Base-by-base conservation (phyloP, 2,113 vertebrate genomes). In the Erpornis zantholeuca region DNA sequence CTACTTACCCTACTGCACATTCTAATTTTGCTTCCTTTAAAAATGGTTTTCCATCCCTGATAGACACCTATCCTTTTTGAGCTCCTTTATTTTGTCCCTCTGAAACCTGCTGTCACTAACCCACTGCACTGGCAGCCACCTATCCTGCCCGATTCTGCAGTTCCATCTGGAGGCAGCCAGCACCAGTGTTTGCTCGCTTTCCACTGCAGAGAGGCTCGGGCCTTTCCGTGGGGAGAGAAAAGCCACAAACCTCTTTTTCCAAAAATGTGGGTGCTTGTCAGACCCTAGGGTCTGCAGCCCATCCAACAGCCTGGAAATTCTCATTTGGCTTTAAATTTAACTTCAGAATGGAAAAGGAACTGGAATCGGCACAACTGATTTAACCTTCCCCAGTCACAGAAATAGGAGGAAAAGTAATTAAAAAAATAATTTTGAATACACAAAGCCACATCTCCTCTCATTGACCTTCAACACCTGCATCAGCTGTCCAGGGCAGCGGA, bases 21-120 rank as follows among this genome's bases (percentile, higher is more conserved):
- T 79, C 82, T 89, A 79, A 97, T 98, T 97, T 97, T 94, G 95
- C 97, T 97, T 69, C 82, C 36, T 22, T 81, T 88, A 52, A 77
- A 90, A 96, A 91, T 15, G 90, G 84, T 36, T 88, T 94, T 96
- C 91, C 75, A 85, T 25, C 81, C 76, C 50, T 78, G 82, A 75
- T 1, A 86, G 91, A 94, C 38, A 47, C 66, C 70, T 78, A 66
- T 88, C 65, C 82, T 61, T 40, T 61, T 42, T 15, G 61, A 71
- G 49, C 68, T 69, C 79, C 89, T 94, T 78, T 56, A 31, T 72
- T 84, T 25, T 36, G 53, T 10, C 35, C 31, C 68, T 42, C 73
- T 78, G 81, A 90, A 92, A 66, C 75, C 65, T 11, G 12, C 8
- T 7, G 56, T 17, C 70, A 44, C 63, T 56, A 59, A 82, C 17